A percentile compares a stretch with the other conserved stretches of the same genome.
These are phyloP conservation scores for Epicauta chinensis DNA, from an alignment of 1,140 invertebrate genomes.

Conservation along the genomic window DNA sequence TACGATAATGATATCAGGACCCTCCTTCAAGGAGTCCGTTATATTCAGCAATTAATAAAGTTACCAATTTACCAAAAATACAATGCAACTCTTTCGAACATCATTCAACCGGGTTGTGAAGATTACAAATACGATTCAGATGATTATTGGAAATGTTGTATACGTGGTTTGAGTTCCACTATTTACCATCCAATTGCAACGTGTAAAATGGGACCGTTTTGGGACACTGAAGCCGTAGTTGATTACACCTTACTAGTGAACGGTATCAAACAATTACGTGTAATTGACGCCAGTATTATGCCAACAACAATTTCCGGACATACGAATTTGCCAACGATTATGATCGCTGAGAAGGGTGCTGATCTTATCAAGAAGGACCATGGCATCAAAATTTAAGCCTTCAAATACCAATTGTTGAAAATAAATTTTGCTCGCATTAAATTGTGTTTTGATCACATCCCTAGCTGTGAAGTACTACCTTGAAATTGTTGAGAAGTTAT, in stretches of 20 bases:
- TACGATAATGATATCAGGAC: constrained; percentile 44
- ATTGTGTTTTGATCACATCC: too few species aligned
- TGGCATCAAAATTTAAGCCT: too few species aligned
- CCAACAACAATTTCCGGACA: constrained; percentile 57
- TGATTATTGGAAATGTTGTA: constrained; percentile 68
- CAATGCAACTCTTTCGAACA: constrained; percentile 40
- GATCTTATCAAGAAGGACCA: constrained; percentile 48
- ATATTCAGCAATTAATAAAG: constrained; percentile 34
- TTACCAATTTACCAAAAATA: constrained; percentile 40
- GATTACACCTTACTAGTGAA: constrained; percentile 63
- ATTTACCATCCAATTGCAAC: constrained; percentile 67
- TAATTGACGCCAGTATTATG: constrained; percentile 72
- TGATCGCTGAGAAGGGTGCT: constrained; percentile 53
- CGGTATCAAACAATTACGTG: constrained; percentile 61
- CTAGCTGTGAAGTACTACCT: constrained; percentile 70
- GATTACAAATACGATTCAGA: constrained; percentile 43
- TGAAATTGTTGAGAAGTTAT: too few species aligned
- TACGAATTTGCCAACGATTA: constrained; percentile 46
- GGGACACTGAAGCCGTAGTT: constrained; percentile 65
- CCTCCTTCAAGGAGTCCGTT: constrained; percentile 41
- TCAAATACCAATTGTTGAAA: too few species aligned
- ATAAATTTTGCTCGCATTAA: too few species aligned
- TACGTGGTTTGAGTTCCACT: constrained; percentile 54
- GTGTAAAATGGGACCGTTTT: constrained; percentile 67
- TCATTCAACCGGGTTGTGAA: constrained; percentile 47